A percentile compares a stretch with the other conserved stretches of the same genome.
These are phyloP conservation scores for Pheosia tremula DNA, from an alignment of 2,888 invertebrate species.

Conservation along the genomic window DNA sequence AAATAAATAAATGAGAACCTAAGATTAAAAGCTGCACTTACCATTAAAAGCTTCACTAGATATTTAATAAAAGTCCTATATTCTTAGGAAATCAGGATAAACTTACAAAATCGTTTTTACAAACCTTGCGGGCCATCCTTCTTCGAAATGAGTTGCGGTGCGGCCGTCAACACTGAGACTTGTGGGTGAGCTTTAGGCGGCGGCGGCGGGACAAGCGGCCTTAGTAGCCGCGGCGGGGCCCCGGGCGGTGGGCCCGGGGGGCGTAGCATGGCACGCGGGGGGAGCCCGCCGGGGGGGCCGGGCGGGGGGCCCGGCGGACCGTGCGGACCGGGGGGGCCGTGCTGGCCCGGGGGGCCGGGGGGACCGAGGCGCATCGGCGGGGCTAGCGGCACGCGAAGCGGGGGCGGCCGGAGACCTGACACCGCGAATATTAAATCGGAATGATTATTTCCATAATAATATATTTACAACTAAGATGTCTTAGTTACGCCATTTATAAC, in stretches of 20 bases:
- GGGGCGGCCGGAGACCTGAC: conserved; percentile 65
- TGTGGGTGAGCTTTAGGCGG: conserved; percentile 64
- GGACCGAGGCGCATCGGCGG: conserved; percentile 44
- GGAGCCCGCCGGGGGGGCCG: conserved; percentile 61
- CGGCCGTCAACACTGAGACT: conserved; percentile 91
- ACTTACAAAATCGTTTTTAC: conserved; percentile 3
- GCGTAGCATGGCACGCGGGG: conserved; percentile 63
- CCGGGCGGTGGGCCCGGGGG: conserved; percentile 87
- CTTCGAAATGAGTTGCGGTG: conserved; percentile 91
- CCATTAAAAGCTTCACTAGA: too few relatives aligned
- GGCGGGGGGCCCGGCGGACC: conserved; percentile 84
- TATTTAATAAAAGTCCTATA: too few relatives aligned
- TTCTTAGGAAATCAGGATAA: too few relatives aligned
- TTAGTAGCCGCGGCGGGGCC: conserved; percentile 86
- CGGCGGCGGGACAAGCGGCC: conserved; percentile 84
- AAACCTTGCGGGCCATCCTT: conserved; percentile 85
- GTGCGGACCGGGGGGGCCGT: conserved; percentile 66
- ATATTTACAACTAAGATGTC: too few relatives aligned
- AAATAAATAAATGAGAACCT: too few relatives aligned
- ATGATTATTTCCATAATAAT: too few relatives aligned
- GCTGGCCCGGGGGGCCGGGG: conserved; percentile 40
- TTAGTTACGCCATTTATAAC: too few relatives aligned
- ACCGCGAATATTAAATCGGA: background rate
- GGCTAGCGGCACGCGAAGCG: conserved; percentile 55
- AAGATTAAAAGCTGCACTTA: too few relatives aligned